These are phyloP conservation scores for Scaptomyza flava DNA, from an alignment of 2,888 invertebrate species.

Conservation along the genomic window DNA sequence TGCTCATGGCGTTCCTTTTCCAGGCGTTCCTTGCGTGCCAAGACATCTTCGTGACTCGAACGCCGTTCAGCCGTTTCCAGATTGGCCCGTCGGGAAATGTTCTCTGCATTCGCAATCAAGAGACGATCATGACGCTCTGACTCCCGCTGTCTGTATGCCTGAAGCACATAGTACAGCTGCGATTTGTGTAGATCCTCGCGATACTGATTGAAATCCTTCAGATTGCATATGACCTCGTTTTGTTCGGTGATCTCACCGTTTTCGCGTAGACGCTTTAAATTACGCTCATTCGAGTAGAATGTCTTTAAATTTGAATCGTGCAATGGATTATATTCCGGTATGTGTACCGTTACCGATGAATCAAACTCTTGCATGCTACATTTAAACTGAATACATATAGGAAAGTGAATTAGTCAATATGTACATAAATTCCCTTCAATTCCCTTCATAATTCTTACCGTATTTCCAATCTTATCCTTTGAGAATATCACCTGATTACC, in stretches of 20 bases:
- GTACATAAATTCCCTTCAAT: background rate
- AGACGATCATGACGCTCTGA: slow-evolving; percentile 77
- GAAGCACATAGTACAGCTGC: slow-evolving; percentile 86
- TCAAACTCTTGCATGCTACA: slow-evolving; percentile 79
- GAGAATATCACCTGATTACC: slow-evolving; percentile 83
- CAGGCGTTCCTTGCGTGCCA: slow-evolving; percentile 64
- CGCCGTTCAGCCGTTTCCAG: slow-evolving; percentile 58
- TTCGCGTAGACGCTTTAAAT: slow-evolving; percentile 84
- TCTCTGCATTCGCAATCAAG: slow-evolving; percentile 81
- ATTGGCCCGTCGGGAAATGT: slow-evolving; percentile 77
- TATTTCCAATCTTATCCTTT: slow-evolving; percentile 83
- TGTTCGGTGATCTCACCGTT: slow-evolving; percentile 87
- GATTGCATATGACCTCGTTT: slow-evolving; percentile 87
- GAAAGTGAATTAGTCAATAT: too few relatives aligned
- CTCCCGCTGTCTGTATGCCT: slow-evolving; percentile 73
- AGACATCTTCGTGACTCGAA: slow-evolving; percentile 65
- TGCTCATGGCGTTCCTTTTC: slow-evolving; percentile 57
- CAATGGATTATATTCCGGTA: slow-evolving; percentile 86
- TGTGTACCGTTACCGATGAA: slow-evolving; percentile 68
- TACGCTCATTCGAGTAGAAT: slow-evolving; percentile 85
- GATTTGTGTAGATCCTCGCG: slow-evolving; percentile 87
- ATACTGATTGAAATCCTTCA: slow-evolving; percentile 88
- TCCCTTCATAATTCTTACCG: slow-evolving; percentile 55
- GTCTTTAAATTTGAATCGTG: slow-evolving; percentile 87
- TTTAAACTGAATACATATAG: slow-evolving; percentile 61